A percentile compares a stretch with the other conserved stretches of the same genome.
These are phyloP conservation scores for Linnaemya vulpina DNA, from an alignment of 2,888 invertebrate genomes.

Conservation along the genomic window DNA sequence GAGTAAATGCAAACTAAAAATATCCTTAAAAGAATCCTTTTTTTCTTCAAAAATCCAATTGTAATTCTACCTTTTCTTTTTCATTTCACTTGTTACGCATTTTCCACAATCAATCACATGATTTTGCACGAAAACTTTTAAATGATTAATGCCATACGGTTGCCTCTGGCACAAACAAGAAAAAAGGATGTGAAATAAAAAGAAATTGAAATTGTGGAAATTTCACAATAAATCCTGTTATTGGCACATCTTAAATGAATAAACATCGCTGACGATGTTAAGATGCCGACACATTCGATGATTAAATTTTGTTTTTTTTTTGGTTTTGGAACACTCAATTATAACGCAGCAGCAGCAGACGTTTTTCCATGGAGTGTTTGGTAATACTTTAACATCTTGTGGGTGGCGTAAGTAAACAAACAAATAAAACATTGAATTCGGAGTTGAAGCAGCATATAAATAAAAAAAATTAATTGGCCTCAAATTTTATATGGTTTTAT, in stretches of 20 bases:
- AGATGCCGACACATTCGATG: constrained; percentile 16
- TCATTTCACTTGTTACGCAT: not conserved
- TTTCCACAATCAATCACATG: constrained; percentile 56
- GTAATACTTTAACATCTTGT: not conserved
- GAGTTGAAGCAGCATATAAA: not conserved
- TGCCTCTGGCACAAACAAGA: not conserved
- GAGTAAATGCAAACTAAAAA: not conserved
- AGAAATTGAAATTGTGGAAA: not conserved
- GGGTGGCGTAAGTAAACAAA: not conserved
- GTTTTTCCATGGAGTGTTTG: not conserved
- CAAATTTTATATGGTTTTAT: constrained; percentile 14
- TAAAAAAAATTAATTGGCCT: constrained; percentile 22
- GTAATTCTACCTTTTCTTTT: not conserved
- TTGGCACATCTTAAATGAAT: not conserved
- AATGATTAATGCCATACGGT: constrained; percentile 38
- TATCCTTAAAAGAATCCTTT: not conserved
- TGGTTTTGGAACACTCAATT: constrained; percentile 7
- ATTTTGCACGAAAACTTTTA: constrained; percentile 7
- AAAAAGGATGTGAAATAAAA: not conserved
- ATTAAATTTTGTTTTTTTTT: constrained; percentile 47
- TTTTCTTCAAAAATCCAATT: not conserved
- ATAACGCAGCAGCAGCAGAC: not conserved
- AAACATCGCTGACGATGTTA: not conserved
- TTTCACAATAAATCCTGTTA: constrained; percentile 22
- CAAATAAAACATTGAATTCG: not conserved